These are phyloP conservation scores for Lagodon rhomboides DNA, from an alignment of 2,797 vertebrate species.

Conservation along the genomic window DNA sequence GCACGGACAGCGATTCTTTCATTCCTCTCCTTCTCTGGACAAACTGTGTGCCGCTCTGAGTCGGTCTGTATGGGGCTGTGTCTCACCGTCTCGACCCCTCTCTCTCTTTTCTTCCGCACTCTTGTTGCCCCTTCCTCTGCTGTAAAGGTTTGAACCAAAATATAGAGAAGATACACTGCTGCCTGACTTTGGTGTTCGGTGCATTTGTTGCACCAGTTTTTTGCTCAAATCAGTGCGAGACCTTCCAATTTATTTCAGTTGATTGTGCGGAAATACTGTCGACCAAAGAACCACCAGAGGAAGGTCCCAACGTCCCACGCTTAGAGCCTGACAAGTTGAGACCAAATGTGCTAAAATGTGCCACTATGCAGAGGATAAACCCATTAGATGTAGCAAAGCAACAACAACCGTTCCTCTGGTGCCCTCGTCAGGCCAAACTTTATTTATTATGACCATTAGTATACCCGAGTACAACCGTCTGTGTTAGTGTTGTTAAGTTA, in stretches of 20 bases:
- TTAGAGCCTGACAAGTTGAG: background rate
- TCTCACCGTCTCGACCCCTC: background rate
- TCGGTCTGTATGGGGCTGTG: background rate
- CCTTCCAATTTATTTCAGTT: no score
- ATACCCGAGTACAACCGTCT: background rate
- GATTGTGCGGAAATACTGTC: no score
- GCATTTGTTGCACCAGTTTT: background rate
- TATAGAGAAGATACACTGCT: background rate
- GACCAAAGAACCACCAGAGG: no score
- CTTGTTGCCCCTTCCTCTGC: background rate
- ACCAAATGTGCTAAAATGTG: background rate
- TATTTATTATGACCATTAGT: background rate
- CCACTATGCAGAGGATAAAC: background rate
- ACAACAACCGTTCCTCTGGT: background rate
- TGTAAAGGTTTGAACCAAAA: background rate
- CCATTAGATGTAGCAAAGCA: background rate
- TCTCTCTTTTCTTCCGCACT: background rate
- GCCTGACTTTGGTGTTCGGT: background rate
- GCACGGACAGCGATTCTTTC: constrained; percentile 78
- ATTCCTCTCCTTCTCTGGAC: constrained; percentile 50
- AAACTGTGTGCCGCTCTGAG: constrained; percentile 5
- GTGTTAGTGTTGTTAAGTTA: constrained; percentile 1
- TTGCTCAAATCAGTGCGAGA: background rate
- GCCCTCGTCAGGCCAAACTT: constrained; percentile 2
- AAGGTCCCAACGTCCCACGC: no score